These are phyloP conservation scores for Zonitis immaculata DNA, from an alignment of 2,888 invertebrate genomes.

Conservation along the genomic window DNA sequence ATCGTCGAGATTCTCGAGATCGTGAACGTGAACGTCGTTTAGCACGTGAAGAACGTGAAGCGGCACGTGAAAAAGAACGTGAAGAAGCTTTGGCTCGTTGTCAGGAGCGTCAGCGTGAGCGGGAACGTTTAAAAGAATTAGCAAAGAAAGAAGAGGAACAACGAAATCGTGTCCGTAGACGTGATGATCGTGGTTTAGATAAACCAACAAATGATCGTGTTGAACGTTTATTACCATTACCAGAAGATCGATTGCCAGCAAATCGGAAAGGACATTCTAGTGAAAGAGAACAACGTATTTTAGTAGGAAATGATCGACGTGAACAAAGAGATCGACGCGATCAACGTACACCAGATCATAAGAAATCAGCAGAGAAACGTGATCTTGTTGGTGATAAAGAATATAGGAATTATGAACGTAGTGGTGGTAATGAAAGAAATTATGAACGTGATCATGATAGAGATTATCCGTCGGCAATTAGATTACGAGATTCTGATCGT, in stretches of 20 bases:
- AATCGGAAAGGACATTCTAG: slow-evolving; percentile 41
- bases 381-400: slow-evolving; percentile 28
- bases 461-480: slow-evolving; percentile 36
- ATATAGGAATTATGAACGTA: slow-evolving; percentile 40
- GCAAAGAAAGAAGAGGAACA: slow-evolving; percentile 53
- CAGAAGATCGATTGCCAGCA: slow-evolving; percentile 58
- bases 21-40: slow-evolving; percentile 50
- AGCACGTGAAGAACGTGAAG: slow-evolving; percentile 54
- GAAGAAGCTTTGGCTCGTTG: slow-evolving; percentile 64
- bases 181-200: slow-evolving; percentile 56
- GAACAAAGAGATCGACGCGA: slow-evolving; percentile 46
- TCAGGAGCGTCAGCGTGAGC: slow-evolving; percentile 56
- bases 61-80: slow-evolving; percentile 58
- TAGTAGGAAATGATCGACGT: not conserved
- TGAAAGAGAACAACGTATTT: slow-evolving; percentile 46
- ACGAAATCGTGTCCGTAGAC: slow-evolving; percentile 49
- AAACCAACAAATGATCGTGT: slow-evolving; percentile 56
- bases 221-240: slow-evolving; percentile 60
- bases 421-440: too few relatives aligned
- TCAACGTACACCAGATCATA: slow-evolving; percentile 44
- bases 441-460: slow-evolving; percentile 31
- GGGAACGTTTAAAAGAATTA: slow-evolving; percentile 51
- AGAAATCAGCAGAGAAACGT: slow-evolving; percentile 31
- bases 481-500: slow-evolving; percentile 39
- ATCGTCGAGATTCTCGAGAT: slow-evolving; percentile 55